Base-by-base conservation (phyloP, 2,888 invertebrate species). In the Oxytorus armatus region DNA sequence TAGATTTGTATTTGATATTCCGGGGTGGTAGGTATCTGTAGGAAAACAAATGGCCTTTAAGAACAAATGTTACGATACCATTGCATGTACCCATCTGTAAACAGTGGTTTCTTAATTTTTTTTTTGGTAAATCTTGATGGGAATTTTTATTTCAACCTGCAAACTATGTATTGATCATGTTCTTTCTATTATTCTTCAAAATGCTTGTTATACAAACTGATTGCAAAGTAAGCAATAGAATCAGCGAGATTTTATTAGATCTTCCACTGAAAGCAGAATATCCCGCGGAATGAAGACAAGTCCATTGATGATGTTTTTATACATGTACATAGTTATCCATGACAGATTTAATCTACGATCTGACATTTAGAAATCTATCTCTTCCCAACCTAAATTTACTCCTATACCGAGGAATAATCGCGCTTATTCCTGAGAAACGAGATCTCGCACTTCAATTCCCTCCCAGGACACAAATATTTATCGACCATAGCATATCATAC, bases 261-360 rank as follows among this genome's bases (percentile, higher is more conserved):
- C 21, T 53, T 16, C 1, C 44, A 23, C 3, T 10, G 69, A 33
- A 29, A 14, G 44, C 14, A n/a, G 1, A 16, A 44, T 33, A 11
- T 53, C 23, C 4, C 44, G 14, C 7, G 4, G 69, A 42, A 39
- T 14, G 29, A 68, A 73, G 55, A 55, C 47, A 33, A 36, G 36
- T 78, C n/a, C 29, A 44, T 78, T 63, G 51, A 47, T 39, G 68
- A 36, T 39, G 16, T 36, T 57, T 39, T 21, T 14, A 18, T 57
- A 21, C 57, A 44, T 49, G 36, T 44, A 23, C n/a, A 33, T 33
- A 21, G 57, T 29, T 44, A 25, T 8, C 21, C 65, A 25, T n/a
- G 66, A 44, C 21, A 47, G 21, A 69, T 63, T 57, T 39, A 47
- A 65, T 79, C 23, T 36, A 39, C 14, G 23, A 74, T 63, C 44